These are phyloP conservation scores for Leistus spinibarbis DNA, from an alignment of 2,888 invertebrate species.

Conservation along the genomic window DNA sequence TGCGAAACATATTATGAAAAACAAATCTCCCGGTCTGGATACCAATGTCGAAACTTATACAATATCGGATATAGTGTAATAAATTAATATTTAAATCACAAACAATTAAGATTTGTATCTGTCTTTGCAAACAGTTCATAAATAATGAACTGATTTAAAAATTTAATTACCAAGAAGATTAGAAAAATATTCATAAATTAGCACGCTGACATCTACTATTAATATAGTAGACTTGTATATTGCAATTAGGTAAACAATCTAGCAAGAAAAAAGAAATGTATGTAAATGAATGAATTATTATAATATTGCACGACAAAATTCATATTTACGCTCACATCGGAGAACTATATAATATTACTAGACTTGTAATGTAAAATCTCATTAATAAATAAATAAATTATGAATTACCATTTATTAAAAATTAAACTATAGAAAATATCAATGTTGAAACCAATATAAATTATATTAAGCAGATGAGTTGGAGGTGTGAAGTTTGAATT, in stretches of 20 bases:
- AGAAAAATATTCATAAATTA: neutral
- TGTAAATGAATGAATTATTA: neutral
- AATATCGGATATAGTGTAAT: neutral
- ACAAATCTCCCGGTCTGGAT: neutral
- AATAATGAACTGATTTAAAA: neutral
- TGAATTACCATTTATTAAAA: too few species aligned
- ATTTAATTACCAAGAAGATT: neutral
- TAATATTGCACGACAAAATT: neutral
- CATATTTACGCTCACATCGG: neutral
- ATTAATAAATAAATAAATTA: too few species aligned
- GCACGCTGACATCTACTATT: neutral
- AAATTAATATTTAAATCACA: neutral
- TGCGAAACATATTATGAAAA: neutral
- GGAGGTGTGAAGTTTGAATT: neutral
- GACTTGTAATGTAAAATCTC: too few species aligned
- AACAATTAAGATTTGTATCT: neutral
- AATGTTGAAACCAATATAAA: neutral
- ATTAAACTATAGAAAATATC: too few species aligned
- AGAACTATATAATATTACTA: too few species aligned
- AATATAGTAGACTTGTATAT: neutral
- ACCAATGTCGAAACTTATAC: neutral
- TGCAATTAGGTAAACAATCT: neutral
- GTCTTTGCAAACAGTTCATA: neutral
- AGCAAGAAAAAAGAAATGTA: neutral
- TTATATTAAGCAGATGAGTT: neutral